Evolutionary conservation across 1,140 invertebrate genomes (phyloP).

Genomic region (Cataglyphis hispanica): DNA sequence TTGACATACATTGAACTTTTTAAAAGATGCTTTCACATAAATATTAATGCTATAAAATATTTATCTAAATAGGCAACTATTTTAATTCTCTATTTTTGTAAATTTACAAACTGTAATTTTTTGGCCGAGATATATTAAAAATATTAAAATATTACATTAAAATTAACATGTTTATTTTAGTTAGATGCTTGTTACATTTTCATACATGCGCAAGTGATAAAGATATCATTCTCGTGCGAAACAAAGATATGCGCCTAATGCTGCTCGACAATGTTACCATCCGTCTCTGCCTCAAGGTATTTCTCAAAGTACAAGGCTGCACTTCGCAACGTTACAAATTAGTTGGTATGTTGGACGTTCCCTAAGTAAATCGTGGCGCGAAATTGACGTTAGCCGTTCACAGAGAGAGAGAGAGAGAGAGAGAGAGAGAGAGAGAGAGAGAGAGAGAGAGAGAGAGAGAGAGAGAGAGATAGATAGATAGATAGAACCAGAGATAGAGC

Average conservation of each 20-base stretch:
- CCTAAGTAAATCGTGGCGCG: conserved; percentile 56
- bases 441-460: conserved; percentile 16
- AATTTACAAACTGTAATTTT: not conserved
- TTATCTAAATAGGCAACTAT: not conserved
- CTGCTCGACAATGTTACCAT: conserved; percentile 34
- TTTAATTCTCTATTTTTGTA: not conserved
- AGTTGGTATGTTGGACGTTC: conserved; percentile 39
- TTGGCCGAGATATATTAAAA: not conserved
- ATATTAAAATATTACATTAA: not conserved
- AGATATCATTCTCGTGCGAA: not conserved
- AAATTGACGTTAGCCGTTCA: conserved; percentile 51
- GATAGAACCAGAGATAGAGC: conserved; percentile 1
- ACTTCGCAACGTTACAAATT: conserved; percentile 46
- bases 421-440: conserved; percentile 25
- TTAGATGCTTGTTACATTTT: not conserved
- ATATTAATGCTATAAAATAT: not conserved
- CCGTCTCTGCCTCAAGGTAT: conserved; percentile 15
- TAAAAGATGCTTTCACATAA: not conserved
- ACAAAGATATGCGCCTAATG: not conserved
- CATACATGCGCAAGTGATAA: not conserved
- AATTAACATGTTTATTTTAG: not conserved
- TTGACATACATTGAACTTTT: not conserved
- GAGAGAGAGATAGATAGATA: not conserved
- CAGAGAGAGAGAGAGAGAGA: conserved; percentile 14
- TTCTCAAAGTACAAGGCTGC: conserved; percentile 38